phyloP scores from a whole-genome alignment of 2,113 vertebrate species.

The Laticauda laticaudata region DNA sequence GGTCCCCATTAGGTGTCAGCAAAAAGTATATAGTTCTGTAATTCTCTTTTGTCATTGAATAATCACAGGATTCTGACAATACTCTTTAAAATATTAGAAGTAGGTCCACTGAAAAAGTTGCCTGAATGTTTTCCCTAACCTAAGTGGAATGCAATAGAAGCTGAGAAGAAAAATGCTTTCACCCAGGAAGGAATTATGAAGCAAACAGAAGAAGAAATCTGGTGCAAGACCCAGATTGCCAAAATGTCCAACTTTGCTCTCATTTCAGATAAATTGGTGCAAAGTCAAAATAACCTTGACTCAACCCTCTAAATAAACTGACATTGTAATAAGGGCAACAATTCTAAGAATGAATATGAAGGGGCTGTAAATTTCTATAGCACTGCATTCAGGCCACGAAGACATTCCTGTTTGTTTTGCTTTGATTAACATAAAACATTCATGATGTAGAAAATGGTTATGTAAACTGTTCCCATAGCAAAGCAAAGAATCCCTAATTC shows the following conservation, averaged over 20 bases:
- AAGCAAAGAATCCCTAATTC: neutral
- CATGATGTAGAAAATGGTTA: neutral
- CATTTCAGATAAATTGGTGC: neutral
- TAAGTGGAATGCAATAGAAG: neutral
- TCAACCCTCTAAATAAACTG: neutral
- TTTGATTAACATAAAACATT: neutral
- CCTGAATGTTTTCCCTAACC: neutral
- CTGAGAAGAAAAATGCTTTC: neutral
- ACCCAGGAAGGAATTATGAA: neutral
- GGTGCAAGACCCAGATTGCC: neutral
- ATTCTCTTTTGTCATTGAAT: neutral
- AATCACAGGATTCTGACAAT: neutral
- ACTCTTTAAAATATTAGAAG: neutral
- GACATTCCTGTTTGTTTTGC: neutral
- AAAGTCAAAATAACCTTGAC: neutral
- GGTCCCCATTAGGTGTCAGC: neutral
- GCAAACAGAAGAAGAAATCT: neutral
- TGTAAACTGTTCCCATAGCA: neutral
- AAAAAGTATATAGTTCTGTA: neutral
- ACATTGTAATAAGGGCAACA: neutral
- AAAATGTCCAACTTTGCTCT: neutral
- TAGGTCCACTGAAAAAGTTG: neutral
- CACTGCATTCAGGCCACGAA: neutral
- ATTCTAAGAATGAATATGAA: neutral
- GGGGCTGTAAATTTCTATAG: neutral